phyloP scores from a whole-genome alignment of 2,113 vertebrate genomes.

The Pseudopodoces humilis region DNA sequence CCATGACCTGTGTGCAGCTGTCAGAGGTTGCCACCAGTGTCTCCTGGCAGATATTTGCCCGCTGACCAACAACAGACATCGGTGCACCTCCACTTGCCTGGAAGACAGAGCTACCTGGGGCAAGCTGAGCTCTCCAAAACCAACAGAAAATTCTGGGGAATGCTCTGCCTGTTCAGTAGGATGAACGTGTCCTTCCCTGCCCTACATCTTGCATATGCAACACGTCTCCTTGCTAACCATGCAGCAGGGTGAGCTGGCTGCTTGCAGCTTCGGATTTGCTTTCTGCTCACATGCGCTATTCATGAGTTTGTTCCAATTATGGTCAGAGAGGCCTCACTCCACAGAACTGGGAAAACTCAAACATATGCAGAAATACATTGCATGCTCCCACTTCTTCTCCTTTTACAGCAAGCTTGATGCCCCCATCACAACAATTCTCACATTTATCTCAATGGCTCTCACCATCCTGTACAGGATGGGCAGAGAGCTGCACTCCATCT shows the following conservation, averaged over 20 bases:
- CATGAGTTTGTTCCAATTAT: constrained; percentile 8
- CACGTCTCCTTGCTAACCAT: background rate
- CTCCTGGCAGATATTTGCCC: background rate
- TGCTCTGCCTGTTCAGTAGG: background rate
- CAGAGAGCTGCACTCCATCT: constrained; percentile 25
- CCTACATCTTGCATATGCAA: constrained; percentile 2
- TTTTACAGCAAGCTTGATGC: background rate
- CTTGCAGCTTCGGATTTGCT: constrained; percentile 3
- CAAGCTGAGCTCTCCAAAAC: background rate
- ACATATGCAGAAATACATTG: background rate
- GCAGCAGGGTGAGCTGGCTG: background rate
- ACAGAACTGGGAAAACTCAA: background rate
- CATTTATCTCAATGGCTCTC: constrained; percentile 9
- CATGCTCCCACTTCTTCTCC: background rate
- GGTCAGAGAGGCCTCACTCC: constrained; percentile 11
- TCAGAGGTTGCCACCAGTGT: background rate
- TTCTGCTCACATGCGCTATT: constrained; percentile 28
- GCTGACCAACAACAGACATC: background rate
- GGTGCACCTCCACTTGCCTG: background rate
- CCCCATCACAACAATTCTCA: background rate
- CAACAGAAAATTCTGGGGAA: background rate
- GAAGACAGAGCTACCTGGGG: background rate
- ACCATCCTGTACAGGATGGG: background rate
- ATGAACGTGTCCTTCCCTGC: background rate
- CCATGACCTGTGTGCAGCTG: background rate